These are phyloP conservation scores for Nestor notabilis DNA, from an alignment of 2,113 vertebrate genomes.

Conservation along the genomic window DNA sequence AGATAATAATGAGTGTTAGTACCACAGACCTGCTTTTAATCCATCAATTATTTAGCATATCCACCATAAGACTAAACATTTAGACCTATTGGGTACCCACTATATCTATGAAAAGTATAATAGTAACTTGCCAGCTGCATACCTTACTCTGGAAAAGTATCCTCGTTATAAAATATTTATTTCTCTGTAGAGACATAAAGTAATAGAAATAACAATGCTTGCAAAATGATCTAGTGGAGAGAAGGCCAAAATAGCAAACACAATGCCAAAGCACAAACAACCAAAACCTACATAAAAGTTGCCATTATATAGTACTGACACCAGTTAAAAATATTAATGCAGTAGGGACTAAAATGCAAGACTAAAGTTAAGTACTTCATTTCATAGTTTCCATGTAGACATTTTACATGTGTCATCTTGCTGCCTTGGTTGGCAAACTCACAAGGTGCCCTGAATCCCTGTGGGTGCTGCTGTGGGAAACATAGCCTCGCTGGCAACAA, in stretches of 20 bases:
- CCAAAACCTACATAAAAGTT: not conserved
- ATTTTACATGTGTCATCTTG: conserved; percentile 37
- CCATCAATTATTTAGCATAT: conserved; percentile 26
- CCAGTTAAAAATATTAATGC: not conserved
- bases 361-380: not conserved
- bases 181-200: not conserved
- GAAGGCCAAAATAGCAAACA: not conserved
- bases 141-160: conserved; percentile 41
- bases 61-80: not conserved
- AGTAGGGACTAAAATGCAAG: not conserved
- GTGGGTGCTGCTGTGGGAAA: conserved; percentile 38
- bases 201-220: not conserved
- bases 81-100: not conserved
- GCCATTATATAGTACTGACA: not conserved
- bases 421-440: conserved; percentile 18
- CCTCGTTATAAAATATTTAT: conserved; percentile 59
- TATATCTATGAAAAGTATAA: not conserved
- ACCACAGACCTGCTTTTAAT: conserved; percentile 19
- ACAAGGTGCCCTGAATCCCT: conserved; percentile 56
- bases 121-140: conserved; percentile 23
- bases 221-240: not conserved
- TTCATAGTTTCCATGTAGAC: conserved; percentile 51
- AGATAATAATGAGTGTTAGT: not conserved
- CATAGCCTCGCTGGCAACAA: conserved; percentile 67
- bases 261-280: not conserved